Percentiles rank a stretch among this genome's conserved stretches.
Conservation (phyloP, 2,113 vertebrate genomes). For the Sphaerodactylus townsendi region DNA sequence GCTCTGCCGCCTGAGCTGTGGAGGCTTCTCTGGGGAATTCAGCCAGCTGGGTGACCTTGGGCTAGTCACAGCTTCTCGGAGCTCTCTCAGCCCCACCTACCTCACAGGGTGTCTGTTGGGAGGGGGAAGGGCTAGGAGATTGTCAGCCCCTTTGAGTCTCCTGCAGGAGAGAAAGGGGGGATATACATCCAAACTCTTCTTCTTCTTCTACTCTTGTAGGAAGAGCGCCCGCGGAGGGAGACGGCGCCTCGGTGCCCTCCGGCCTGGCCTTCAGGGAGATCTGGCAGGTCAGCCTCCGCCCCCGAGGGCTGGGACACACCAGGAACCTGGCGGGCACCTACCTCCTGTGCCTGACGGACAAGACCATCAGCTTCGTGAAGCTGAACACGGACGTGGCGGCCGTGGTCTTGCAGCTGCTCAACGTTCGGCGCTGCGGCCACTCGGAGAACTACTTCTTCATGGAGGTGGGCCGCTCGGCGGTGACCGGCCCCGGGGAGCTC, state of each 20-base stretch:
- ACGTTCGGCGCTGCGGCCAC: constrained; percentile 81
- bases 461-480: constrained; percentile 81
- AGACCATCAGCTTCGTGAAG: constrained; percentile 80
- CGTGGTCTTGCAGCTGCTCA: constrained; percentile 84
- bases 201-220: not conserved
- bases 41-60: too few relatives aligned
- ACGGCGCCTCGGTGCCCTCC: constrained; percentile 64
- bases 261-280: constrained; percentile 83
- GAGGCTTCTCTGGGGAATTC: too few relatives aligned
- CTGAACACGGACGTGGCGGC: constrained; percentile 81
- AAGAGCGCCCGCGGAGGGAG: fast-evolving
- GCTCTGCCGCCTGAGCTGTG: too few relatives aligned
- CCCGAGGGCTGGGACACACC: constrained; percentile 82
- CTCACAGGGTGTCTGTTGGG: too few relatives aligned
- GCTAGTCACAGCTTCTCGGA: too few relatives aligned
- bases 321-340: constrained; percentile 81
- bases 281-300: constrained; percentile 86
- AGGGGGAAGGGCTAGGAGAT: too few relatives aligned
- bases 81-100: too few relatives aligned
- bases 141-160: too few relatives aligned
- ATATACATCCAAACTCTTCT: too few relatives aligned
- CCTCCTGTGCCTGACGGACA: constrained; percentile 81
- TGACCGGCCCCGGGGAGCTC: constrained; percentile 83
- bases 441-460: constrained; percentile 86
- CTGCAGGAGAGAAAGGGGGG: too few relatives aligned